Conservation (phyloP, 2,888 invertebrate species). For the Galerucella pusilla region DNA sequence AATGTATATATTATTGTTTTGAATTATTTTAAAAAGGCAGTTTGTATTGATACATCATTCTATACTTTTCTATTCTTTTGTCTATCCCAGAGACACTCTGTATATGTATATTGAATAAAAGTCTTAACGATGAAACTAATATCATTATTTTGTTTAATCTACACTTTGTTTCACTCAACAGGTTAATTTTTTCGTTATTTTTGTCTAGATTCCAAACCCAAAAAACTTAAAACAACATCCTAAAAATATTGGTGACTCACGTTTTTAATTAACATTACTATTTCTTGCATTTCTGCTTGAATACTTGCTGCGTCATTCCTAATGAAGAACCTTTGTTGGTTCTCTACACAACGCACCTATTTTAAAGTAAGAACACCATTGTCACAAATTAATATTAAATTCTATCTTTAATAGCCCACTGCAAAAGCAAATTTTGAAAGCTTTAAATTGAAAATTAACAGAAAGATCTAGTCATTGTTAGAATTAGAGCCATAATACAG, state of each 20-base stretch:
- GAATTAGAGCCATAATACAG: too few relatives aligned
- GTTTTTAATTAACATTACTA: slow-evolving; percentile 11
- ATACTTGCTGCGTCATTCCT: slow-evolving; percentile 15
- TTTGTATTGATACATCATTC: too few relatives aligned
- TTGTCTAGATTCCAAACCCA: neutral
- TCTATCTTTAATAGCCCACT: too few relatives aligned
- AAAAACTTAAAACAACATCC: slow-evolving; percentile 1
- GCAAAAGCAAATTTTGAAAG: too few relatives aligned
- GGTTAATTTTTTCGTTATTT: neutral
- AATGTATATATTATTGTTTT: too few relatives aligned
- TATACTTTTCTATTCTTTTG: too few relatives aligned
- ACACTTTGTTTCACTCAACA: neutral
- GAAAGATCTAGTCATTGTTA: too few relatives aligned
- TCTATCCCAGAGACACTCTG: too few relatives aligned
- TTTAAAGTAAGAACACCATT: neutral
- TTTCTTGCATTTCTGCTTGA: slow-evolving; percentile 20
- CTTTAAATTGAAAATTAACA: too few relatives aligned
- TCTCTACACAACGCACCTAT: slow-evolving; percentile 6
- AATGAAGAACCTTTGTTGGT: slow-evolving; percentile 20
- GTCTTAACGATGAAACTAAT: too few relatives aligned
- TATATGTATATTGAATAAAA: too few relatives aligned
- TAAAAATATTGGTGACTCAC: slow-evolving; percentile 20
- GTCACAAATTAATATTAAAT: neutral
- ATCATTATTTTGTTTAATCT: neutral
- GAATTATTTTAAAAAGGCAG: too few relatives aligned